These are phyloP conservation scores for Eremobia ochroleuca DNA, from an alignment of 2,888 invertebrate species.

Conservation along the genomic window DNA sequence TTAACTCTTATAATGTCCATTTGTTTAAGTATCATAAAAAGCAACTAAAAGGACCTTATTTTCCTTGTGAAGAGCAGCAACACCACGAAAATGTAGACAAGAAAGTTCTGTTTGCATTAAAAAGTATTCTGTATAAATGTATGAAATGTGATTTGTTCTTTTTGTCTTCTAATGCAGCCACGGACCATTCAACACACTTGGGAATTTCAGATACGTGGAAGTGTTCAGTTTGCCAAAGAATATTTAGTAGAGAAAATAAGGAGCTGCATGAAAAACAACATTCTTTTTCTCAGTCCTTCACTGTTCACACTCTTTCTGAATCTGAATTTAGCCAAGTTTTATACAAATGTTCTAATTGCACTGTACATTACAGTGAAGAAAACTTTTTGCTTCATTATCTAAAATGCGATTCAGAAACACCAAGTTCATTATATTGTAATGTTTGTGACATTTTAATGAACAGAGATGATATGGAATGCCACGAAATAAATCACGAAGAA, in stretches of 20 bases:
- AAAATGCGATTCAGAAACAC: conserved; percentile 71
- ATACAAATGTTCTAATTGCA: conserved; percentile 80
- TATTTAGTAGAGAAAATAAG: conserved; percentile 79
- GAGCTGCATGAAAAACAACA: conserved; percentile 80
- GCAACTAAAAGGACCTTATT: conserved; percentile 15
- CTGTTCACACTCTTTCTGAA: conserved; percentile 71
- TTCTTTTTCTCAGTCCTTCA: conserved; percentile 70
- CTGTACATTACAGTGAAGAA: conserved; percentile 78
- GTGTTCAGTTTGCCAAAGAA: conserved; percentile 75
- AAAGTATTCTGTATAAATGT: conserved; percentile 80
- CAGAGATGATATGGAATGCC: conserved; percentile 66
- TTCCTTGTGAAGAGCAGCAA: conserved; percentile 9
- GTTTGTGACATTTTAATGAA: conserved; percentile 80
- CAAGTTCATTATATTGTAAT: conserved; percentile 76
- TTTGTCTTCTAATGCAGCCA: conserved; percentile 75
- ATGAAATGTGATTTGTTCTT: conserved; percentile 80
- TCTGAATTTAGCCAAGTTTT: conserved; percentile 69
- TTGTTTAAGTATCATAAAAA: conserved; percentile 58
- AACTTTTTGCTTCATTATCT: conserved; percentile 73
- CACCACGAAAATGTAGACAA: background rate
- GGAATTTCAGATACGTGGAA: conserved; percentile 78
- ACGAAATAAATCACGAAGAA: conserved; percentile 68
- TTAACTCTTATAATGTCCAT: conserved; percentile 68
- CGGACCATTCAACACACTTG: conserved; percentile 77
- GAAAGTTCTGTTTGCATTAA: conserved; percentile 60